phyloP scores from a whole-genome alignment of 2,888 invertebrate species.

The Empis stercorea region DNA sequence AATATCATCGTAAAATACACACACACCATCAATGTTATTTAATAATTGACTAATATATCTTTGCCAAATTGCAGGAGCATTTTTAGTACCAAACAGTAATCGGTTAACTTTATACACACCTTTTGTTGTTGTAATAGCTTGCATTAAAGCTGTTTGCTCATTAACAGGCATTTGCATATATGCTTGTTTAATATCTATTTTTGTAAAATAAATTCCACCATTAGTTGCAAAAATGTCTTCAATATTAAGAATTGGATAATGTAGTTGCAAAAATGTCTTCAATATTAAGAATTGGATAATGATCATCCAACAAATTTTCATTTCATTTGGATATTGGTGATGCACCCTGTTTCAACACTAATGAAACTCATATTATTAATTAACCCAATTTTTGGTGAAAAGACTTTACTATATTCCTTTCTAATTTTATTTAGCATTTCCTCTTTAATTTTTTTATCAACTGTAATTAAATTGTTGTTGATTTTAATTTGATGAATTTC shows the following conservation, averaged over 20 bases:
- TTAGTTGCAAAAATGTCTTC: too few relatives aligned
- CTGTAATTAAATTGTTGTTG: too few relatives aligned
- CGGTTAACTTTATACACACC: slow-evolving; percentile 12
- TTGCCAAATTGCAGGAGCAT: slow-evolving; percentile 14
- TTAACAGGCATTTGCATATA: too few relatives aligned
- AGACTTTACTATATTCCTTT: slow-evolving; percentile 2
- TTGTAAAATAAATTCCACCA: too few relatives aligned
- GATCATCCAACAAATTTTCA: too few relatives aligned
- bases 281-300: too few relatives aligned
- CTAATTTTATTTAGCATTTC: neutral
- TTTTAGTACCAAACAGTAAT: slow-evolving; percentile 12
- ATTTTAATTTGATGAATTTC: neutral
- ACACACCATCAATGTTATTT: neutral
- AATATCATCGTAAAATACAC: neutral
- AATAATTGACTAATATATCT: slow-evolving; percentile 5
- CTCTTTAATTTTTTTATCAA: neutral
- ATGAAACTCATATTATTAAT: slow-evolving; percentile 7
- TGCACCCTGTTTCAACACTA: too few relatives aligned
- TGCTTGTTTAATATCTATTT: too few relatives aligned
- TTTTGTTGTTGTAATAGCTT: slow-evolving; percentile 11
- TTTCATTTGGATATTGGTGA: too few relatives aligned
- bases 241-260: too few relatives aligned
- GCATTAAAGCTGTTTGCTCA: slow-evolving; percentile 11
- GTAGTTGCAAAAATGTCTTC: too few relatives aligned
- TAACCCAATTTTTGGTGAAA: slow-evolving; percentile 3